phyloP scores from a whole-genome alignment of 2,888 invertebrate species.

The Heliconius sara region DNA sequence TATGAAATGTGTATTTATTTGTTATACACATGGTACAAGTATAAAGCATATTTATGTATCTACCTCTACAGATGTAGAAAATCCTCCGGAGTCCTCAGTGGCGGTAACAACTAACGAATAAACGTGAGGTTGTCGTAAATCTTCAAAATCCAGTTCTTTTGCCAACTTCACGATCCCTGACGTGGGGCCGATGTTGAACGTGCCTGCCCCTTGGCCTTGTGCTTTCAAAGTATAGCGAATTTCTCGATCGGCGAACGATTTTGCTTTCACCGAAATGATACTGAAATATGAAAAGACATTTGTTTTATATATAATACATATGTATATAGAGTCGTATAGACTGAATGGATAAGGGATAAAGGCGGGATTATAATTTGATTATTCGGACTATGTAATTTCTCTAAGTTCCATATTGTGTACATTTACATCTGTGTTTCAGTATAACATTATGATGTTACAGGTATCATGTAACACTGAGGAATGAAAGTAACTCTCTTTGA shows the following conservation, averaged over 20 bases:
- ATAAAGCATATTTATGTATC: neutral
- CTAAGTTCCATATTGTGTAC: too few relatives aligned
- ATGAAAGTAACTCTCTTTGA: neutral
- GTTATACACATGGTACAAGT: neutral
- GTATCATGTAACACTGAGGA: neutral
- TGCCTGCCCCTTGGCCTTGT: conserved; percentile 96
- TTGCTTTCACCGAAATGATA: conserved; percentile 98
- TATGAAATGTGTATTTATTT: neutral
- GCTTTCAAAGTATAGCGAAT: conserved; percentile 98
- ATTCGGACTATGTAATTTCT: too few relatives aligned
- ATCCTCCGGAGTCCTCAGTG: conserved; percentile 98
- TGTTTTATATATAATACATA: neutral
- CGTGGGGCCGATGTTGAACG: conserved; percentile 96
- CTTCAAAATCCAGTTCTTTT: conserved; percentile 98
- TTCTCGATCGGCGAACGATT: conserved; percentile 98
- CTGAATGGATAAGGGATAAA: neutral
- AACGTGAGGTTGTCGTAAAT: conserved; percentile 95
- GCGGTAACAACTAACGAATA: conserved; percentile 97
- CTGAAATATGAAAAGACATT: conserved; percentile 79
- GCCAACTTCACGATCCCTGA: conserved; percentile 98
- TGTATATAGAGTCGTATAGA: too few relatives aligned
- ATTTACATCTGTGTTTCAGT: too few relatives aligned
- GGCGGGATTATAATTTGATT: too few relatives aligned
- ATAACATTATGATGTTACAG: too few relatives aligned
- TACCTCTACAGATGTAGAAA: conserved; percentile 97